Conservation (phyloP, 2,113 vertebrate species). For the Plecturocebus donacophilus region DNA sequence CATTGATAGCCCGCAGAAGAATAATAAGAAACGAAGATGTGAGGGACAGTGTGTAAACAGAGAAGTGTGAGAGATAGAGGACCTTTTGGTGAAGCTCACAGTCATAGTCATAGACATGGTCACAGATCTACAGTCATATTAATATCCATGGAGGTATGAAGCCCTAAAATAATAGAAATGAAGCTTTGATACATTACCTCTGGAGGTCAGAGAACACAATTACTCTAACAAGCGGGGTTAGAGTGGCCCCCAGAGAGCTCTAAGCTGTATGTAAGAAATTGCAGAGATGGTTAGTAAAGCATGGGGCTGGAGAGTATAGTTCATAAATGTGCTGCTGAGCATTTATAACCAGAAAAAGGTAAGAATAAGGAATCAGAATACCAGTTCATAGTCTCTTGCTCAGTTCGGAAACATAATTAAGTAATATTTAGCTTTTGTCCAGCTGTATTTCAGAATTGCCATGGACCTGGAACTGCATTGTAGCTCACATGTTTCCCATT, state of each 20-base stretch:
- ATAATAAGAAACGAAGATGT: not conserved
- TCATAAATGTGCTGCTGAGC: not conserved
- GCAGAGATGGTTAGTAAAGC: not conserved
- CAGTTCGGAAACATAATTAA: not conserved
- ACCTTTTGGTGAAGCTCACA: not conserved
- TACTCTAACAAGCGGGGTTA: not conserved
- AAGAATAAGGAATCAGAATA: not conserved
- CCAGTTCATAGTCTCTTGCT: not conserved
- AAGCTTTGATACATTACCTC: not conserved
- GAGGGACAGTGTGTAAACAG: not conserved
- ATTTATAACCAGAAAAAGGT: not conserved
- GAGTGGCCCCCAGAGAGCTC: not conserved
- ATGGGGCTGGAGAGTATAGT: rapidly evolving
- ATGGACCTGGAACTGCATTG: not conserved
- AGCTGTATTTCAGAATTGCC: not conserved
- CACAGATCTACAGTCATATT: not conserved
- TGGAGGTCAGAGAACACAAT: not conserved
- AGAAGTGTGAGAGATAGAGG: not conserved
- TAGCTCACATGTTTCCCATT: not conserved
- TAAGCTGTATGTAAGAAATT: not conserved
- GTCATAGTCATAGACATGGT: not conserved
- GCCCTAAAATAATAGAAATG: not conserved
- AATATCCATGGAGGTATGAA: not conserved
- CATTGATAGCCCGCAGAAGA: not conserved
- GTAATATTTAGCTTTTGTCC: not conserved